Evolutionary conservation across 2,797 vertebrate species (phyloP).

Genomic region (Neosilurus hyrtlii): DNA sequence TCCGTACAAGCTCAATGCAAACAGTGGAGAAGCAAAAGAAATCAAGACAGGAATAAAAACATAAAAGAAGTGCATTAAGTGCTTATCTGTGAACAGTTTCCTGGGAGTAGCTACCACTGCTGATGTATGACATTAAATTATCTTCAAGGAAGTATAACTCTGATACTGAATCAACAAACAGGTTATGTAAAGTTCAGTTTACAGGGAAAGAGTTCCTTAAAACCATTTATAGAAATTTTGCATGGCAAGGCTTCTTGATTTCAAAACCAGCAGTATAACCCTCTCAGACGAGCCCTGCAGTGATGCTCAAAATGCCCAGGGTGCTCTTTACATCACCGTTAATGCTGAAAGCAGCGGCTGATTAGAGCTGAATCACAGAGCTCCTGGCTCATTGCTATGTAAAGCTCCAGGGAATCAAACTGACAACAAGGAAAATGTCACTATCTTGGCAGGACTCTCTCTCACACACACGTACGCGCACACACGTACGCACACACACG

Average conservation of each 20-base stretch:
- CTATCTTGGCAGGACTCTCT: conserved; percentile 23
- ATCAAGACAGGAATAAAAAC: not conserved
- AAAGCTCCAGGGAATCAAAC: conserved; percentile 42
- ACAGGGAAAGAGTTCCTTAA: not conserved
- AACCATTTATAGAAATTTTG: not conserved
- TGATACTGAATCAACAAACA: conserved; percentile 5
- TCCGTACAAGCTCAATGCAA: not conserved
- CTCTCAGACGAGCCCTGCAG: not conserved
- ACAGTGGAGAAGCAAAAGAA: not conserved
- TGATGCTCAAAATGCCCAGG: conserved; percentile 18
- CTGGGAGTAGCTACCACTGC: not conserved
- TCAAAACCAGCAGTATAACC: not conserved
- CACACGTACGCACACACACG: conserved; percentile 13
- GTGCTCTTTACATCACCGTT: conserved; percentile 20
- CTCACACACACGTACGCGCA: not conserved
- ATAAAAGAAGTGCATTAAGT: not conserved
- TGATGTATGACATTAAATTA: not conserved
- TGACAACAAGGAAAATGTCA: conserved; percentile 44
- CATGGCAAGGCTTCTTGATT: not conserved
- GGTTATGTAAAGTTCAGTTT: not conserved
- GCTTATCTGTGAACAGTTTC: conserved; percentile 10
- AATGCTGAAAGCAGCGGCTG: conserved; percentile 33
- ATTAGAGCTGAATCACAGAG: conserved; percentile 49
- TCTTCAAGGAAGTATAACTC: not conserved
- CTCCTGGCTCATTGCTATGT: conserved; percentile 40